Evolutionary conservation across 2,888 invertebrate species (phyloP).

Genomic region (Tenthredo mesomela): DNA sequence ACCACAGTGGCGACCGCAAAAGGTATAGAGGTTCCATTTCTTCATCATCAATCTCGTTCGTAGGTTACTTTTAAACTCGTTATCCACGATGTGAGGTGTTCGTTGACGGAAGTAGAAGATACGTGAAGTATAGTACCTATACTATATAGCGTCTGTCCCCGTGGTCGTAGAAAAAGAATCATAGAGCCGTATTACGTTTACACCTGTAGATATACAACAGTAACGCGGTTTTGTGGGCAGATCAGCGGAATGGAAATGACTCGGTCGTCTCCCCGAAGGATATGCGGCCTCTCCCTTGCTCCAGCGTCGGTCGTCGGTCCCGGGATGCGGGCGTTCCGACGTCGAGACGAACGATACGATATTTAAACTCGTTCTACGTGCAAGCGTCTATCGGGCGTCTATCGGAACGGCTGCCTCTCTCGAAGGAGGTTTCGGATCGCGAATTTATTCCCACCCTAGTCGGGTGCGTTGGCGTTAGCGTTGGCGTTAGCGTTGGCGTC

Average conservation of each 20-base stretch:
- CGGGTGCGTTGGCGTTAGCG: slow-evolving; percentile 13
- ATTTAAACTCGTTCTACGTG: slow-evolving; percentile 39
- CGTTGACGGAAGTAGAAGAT: slow-evolving; percentile 31
- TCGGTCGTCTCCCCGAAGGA: slow-evolving; percentile 20
- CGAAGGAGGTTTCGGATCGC: background rate
- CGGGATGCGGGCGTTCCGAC: slow-evolving; percentile 19
- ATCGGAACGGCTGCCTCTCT: background rate
- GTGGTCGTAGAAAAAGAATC: slow-evolving; percentile 7
- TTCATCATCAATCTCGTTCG: slow-evolving; percentile 7
- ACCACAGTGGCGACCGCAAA: slow-evolving; percentile 39
- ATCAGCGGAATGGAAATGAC: slow-evolving; percentile 37
- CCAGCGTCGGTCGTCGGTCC: background rate
- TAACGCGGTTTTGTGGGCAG: slow-evolving; percentile 38
- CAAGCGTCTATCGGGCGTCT: slow-evolving; percentile 39
- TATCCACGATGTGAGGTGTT: slow-evolving; percentile 24
- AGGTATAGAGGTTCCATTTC: slow-evolving; percentile 16
- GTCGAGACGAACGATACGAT: slow-evolving; percentile 40
- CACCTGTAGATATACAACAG: slow-evolving; percentile 25
- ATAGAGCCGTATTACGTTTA: slow-evolving; percentile 26
- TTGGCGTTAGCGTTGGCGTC: slow-evolving; percentile 31
- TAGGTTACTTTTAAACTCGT: slow-evolving; percentile 33
- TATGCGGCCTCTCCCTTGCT: background rate
- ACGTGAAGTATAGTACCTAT: background rate
- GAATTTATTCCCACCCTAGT: slow-evolving; percentile 27
- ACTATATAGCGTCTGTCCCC: background rate